Base-by-base conservation (phyloP, 1,140 invertebrate species). In the Caenorhabditis tropicalis region DNA sequence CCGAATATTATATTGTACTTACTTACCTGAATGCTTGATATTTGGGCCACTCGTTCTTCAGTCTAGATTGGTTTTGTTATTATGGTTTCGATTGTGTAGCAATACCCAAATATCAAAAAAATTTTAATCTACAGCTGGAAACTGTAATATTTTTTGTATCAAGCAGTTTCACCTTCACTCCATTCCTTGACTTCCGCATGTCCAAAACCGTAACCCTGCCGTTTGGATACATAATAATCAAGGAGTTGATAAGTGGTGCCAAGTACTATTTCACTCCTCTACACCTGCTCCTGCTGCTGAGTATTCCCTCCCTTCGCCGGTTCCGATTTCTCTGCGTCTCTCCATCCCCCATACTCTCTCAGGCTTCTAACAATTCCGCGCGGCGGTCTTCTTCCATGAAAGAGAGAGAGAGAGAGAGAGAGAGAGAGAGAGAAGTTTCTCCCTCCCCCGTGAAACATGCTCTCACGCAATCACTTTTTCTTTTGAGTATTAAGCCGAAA, bases 401-500 rank as follows among this genome's bases (percentile, higher is more conserved):
- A 43, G 39, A n/a, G n/a, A n/a, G n/a, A n/a, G n/a, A n/a, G n/a
- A n/a, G n/a, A n/a, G n/a, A n/a, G n/a, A n/a, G n/a, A n/a, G n/a
- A n/a, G n/a, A n/a, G n/a, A n/a, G 39, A 58, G 16, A 12, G 43
- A 9, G 9, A 9, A 53, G 15, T 58, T 12, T 27, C n/a, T 27
- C 6, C 56, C 9, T 29, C 36, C 46, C 10, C 36, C 4, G 36
- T 74, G 65, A 74, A 74, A 74, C 65, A 74, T 74, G 65, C 65
- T 74, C 65, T 43, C 65, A 74, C 65, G 36, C 65, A 74, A 65
- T 65, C 31, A 70, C 56, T 29, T 7, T 74, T 74, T 74, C 65
- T n/a, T 74, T 74, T 74, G 65, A 74, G 33, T 74, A 74, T 74
- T 74, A 74, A 74, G 65, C 65, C 65, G 65, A 74, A 74, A 74